Evolutionary conservation across 2,797 vertebrate genomes (phyloP).

Genomic region (Cyprinodon diabolis): DNA sequence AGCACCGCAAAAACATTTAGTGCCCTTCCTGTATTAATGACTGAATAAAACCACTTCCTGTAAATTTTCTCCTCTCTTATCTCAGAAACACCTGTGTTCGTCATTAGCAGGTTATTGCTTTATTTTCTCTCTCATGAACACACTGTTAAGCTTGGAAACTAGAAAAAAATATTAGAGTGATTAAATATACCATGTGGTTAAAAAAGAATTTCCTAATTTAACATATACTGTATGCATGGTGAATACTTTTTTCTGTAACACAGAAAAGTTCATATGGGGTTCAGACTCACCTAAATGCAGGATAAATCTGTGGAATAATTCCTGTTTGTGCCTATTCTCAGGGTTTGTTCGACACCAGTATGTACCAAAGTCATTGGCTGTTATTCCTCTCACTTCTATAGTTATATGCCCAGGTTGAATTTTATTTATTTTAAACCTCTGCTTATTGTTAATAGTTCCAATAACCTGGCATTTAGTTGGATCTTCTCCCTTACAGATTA

Average conservation of each 20-base stretch:
- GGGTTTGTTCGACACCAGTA: slow-evolving; percentile 47
- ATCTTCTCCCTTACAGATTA: slow-evolving; percentile 51
- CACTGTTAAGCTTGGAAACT: too few relatives aligned
- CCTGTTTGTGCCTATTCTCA: accelerated
- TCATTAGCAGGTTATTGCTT: too few relatives aligned
- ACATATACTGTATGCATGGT: background rate
- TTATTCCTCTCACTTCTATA: slow-evolving; percentile 12
- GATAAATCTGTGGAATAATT: background rate
- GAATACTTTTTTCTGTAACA: background rate
- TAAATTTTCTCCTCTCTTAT: too few relatives aligned
- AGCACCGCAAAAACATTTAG: too few relatives aligned
- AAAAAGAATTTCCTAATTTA: background rate
- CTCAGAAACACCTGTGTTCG: too few relatives aligned
- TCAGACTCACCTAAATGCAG: slow-evolving; percentile 39
- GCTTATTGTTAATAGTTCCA: accelerated
- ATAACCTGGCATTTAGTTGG: background rate
- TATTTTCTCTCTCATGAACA: too few relatives aligned
- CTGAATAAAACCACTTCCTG: too few relatives aligned
- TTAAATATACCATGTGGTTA: background rate
- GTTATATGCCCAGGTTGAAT: accelerated
- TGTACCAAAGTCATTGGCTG: slow-evolving; percentile 14
- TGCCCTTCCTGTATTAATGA: too few relatives aligned
- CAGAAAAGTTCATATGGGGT: background rate
- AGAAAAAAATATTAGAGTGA: background rate
- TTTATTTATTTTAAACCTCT: background rate